These are phyloP conservation scores for Geotrupes spiniger DNA, from an alignment of 2,888 invertebrate genomes.

Conservation along the genomic window DNA sequence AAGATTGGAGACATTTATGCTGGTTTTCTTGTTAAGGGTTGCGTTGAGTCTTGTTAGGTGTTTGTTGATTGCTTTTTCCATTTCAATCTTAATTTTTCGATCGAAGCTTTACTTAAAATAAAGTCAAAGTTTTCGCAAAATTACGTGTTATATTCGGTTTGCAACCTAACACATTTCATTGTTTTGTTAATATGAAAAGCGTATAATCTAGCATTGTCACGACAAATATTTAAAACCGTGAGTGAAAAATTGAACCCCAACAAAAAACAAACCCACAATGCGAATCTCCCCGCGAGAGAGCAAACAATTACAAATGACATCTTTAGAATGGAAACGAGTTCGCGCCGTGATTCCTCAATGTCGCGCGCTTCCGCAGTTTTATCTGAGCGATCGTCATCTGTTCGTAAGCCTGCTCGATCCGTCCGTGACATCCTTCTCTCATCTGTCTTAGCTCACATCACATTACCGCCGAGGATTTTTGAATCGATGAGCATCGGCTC, in stretches of 20 bases:
- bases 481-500: conserved; percentile 28
- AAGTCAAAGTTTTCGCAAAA: too few species aligned
- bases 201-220: too few species aligned
- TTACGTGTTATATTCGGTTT: too few species aligned
- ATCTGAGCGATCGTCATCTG: conserved; percentile 39
- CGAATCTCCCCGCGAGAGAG: neutral
- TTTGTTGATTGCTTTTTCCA: too few species aligned
- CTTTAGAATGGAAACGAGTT: conserved; percentile 5
- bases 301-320: conserved; percentile 7
- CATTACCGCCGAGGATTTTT: conserved; percentile 32
- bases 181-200: too few species aligned
- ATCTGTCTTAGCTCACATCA: conserved; percentile 38
- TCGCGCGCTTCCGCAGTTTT: conserved; percentile 38
- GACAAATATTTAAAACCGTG: too few species aligned
- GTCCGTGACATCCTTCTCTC: conserved; percentile 45
- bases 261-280: neutral
- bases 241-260: neutral
- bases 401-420: conserved; percentile 36
- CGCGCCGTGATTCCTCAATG: conserved; percentile 34
- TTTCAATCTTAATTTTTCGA: too few species aligned
- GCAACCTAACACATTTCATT: too few species aligned
- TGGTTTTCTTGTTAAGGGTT: too few species aligned
- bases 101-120: too few species aligned
- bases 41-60: too few species aligned
- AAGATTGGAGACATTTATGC: too few species aligned